A percentile compares a stretch with the other conserved stretches of the same genome.
Evolutionary conservation across 2,797 vertebrate species (phyloP).

Genomic region (Poeciliopsis paucimaculata): DNA sequence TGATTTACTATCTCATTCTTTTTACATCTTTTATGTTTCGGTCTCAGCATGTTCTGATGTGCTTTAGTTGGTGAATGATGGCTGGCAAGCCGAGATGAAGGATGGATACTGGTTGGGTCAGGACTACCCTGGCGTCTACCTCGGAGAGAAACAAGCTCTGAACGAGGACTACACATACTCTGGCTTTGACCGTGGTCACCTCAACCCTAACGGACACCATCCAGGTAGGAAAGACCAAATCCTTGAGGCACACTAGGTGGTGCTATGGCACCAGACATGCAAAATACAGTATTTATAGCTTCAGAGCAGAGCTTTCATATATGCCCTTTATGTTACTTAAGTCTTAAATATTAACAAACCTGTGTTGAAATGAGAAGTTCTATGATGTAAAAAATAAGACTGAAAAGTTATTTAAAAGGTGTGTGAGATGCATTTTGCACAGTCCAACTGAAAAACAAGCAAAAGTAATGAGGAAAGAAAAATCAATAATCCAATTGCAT

Average conservation of each 20-base stretch:
- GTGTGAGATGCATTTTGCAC: not conserved
- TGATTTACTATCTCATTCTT: not conserved
- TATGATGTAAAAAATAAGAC: not conserved
- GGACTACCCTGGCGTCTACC: constrained; percentile 73
- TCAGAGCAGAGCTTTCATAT: not conserved
- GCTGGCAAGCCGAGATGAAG: constrained; percentile 77
- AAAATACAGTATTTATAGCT: not conserved
- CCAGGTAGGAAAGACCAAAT: constrained; percentile 60
- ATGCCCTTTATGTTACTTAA: not conserved
- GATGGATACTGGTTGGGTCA: constrained; percentile 75
- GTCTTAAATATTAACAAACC: not conserved
- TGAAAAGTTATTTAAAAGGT: not conserved
- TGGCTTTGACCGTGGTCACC: constrained; percentile 81
- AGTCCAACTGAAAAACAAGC: not conserved
- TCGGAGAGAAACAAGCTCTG: constrained; percentile 79
- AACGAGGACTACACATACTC: constrained; percentile 81
- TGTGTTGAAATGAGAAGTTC: not conserved
- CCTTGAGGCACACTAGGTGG: constrained; percentile 17
- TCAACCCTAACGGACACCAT: constrained; percentile 84
- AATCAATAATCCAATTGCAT: not conserved
- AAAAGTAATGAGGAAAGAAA: not conserved
- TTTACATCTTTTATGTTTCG: not conserved
- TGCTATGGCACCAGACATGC: not conserved
- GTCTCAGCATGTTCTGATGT: not conserved
- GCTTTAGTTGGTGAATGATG: constrained; percentile 69